Evolutionary conservation across 2,113 vertebrate genomes (phyloP), one percentile per base, ranked within the genome.

Genomic region (Piprites chloris): DNA sequence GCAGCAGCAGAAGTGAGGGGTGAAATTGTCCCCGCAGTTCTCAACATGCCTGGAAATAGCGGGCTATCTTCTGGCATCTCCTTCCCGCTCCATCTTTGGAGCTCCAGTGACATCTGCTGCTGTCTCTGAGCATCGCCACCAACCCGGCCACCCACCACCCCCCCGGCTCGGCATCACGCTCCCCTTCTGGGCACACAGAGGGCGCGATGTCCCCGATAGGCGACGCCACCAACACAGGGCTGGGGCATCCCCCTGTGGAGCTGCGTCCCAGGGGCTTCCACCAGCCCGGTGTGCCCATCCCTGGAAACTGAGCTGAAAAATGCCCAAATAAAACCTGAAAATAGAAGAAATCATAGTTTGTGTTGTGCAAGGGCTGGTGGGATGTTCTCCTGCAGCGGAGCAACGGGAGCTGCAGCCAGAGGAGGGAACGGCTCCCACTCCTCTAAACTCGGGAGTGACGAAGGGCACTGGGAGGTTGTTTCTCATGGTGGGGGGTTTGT

Each of bases 61-160:
- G 21, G 32, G 2, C 7, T 24, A 47, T 66, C 42, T 52, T 0
- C 12, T 2, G 1, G 27, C 33, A 0, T 2, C 58, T 50, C 66
- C 80, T 58, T n/a, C n/a, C 61, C 8, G 0, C 8, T 9, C 19
- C 42, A 9, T 94, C 16, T 47, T 61, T 76, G 95, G 68, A 76
- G 46, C 76, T 46, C 20, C 79, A 39, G 61, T 92, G 96, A 78
- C 97, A 89, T 79, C 96, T 95, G 80, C 91, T 75, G 96, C n/a
- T 30, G 39, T 23, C 9, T 23, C 26, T 0, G 66, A 49, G 89
- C 76, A 92, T 72, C 15, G 18, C 59, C 72, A 2, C 75, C 9
- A 6, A 39, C 6, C 20, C 10, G 3, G 2, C 7, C 69, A 6
- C 2, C 33, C 23, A 9, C 39, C 52, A 41, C 14, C 4, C 0